Evolutionary conservation across 2,797 vertebrate species (phyloP), one percentile per base, ranked within the genome.

Genomic region (Gadopsis bispinosus): DNA sequence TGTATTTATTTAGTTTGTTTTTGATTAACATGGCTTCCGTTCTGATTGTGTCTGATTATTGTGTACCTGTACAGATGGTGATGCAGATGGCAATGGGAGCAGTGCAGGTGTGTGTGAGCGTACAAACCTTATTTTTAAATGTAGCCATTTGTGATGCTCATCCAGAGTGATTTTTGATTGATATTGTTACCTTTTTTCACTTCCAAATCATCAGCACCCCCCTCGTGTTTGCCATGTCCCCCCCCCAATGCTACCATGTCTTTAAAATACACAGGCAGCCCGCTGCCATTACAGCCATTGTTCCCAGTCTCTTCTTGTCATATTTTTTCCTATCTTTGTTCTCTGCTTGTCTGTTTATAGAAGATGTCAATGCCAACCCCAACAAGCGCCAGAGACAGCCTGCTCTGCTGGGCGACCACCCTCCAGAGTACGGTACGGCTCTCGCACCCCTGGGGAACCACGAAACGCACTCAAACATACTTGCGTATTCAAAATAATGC

Each of bases 371-470:
- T 35, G 95, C 96, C 70, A 98, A 98, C 85, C 96, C 97, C 47
- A 98, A 97, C 95, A 99, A 99, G 94, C 96, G 97, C 5, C 96
- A 96, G 92, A 96, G 97, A 61, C 97, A 98, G 94, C 97, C 97
- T 20, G 97, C 97, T 59, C 95, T 98, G 77, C 95, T 98, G 56
- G 97, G 97, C 65, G 97, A 98, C 84, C 97, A 98, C 85, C 97
- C 97, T 16, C 96, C 97, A 39, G 97, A 99, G 92, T 98, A 97
- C 56, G 96, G 97, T 99, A 92, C 96, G 95, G 67, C 66, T 77
- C 61, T 55, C 37, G 13, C 17, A 1, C 54, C 13, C 54, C 54
- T n/a, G 17, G 55, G 26, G n/a, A 47, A 59, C 50, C 11, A 37
- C 12, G 37, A 61, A 43, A 54, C 22, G 8, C 41, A 47, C 29